Conservation (phyloP, 2,113 vertebrate genomes). For the Saguinus midas region DNA sequence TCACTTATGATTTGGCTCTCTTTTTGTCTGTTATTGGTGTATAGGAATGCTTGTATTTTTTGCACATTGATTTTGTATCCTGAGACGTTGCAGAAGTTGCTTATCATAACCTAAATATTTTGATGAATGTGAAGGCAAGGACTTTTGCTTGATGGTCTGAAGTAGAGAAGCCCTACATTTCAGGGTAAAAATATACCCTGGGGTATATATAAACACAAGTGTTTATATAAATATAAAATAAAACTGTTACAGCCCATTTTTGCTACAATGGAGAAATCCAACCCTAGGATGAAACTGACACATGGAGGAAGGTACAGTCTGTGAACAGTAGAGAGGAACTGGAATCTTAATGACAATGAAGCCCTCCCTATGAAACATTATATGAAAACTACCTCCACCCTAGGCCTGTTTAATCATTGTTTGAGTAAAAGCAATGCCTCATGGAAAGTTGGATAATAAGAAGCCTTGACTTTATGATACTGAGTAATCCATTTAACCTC, state of each 20-base stretch:
- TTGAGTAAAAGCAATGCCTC: not conserved
- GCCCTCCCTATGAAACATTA: not conserved
- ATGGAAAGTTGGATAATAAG: not conserved
- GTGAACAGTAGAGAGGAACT: not conserved
- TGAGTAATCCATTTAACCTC: not conserved
- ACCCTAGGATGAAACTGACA: not conserved
- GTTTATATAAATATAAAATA: not conserved
- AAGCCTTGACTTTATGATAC: not conserved
- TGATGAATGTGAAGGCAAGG: not conserved
- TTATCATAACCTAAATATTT: not conserved
- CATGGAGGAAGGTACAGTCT: not conserved
- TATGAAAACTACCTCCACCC: not conserved
- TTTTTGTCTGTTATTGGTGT: too few relatives aligned
- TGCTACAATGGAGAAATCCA: not conserved
- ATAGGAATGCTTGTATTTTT: too few relatives aligned
- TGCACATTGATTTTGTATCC: too few relatives aligned
- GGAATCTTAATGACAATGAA: not conserved
- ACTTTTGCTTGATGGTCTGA: not conserved
- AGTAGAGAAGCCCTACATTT: not conserved
- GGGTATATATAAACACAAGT: too few relatives aligned
- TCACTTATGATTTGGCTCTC: too few relatives aligned
- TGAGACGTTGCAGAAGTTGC: too few relatives aligned
- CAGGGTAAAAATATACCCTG: too few relatives aligned
- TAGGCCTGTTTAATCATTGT: not conserved
- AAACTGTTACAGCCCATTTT: not conserved